Conservation (phyloP, 2,888 invertebrate species). For the Drosophila tripunctata region DNA sequence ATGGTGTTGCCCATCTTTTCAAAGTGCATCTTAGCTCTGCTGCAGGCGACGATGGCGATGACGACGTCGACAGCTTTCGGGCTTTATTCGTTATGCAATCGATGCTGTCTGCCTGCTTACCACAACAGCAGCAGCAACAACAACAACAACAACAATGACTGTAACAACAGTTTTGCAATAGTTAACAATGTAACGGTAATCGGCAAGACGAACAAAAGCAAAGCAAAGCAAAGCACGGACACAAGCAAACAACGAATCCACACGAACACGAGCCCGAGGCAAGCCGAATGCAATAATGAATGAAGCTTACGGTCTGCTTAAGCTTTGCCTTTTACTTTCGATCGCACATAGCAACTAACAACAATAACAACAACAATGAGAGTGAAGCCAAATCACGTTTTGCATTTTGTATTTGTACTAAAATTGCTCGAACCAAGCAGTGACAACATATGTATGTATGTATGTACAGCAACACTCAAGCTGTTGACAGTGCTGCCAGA, state of each 20-base stretch:
- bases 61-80: constrained; percentile 26
- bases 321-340: constrained; percentile 81
- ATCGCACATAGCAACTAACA: constrained; percentile 60
- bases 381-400: constrained; percentile 58
- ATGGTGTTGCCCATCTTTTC: constrained; percentile 11
- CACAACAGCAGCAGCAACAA: constrained; percentile 12
- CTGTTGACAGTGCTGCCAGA: too few relatives aligned
- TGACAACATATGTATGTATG: constrained; percentile 47
- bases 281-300: constrained; percentile 65
- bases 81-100: constrained; percentile 46
- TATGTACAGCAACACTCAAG: constrained; percentile 4
- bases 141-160: constrained; percentile 8
- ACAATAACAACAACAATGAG: constrained; percentile 18
- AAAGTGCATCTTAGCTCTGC: constrained; percentile 18
- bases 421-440: constrained; percentile 46
- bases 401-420: constrained; percentile 57
- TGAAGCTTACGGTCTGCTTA: constrained; percentile 69
- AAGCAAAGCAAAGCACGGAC: constrained; percentile 16
- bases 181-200: constrained; percentile 76
- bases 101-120: constrained; percentile 13
- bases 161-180: constrained; percentile 71
- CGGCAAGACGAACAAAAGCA: constrained; percentile 47
- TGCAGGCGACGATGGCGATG: constrained; percentile 7
- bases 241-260: background rate
- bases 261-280: constrained; percentile 21